Evolutionary conservation across 2,888 invertebrate genomes (phyloP).

Genomic region (Agrypnus murinus): DNA sequence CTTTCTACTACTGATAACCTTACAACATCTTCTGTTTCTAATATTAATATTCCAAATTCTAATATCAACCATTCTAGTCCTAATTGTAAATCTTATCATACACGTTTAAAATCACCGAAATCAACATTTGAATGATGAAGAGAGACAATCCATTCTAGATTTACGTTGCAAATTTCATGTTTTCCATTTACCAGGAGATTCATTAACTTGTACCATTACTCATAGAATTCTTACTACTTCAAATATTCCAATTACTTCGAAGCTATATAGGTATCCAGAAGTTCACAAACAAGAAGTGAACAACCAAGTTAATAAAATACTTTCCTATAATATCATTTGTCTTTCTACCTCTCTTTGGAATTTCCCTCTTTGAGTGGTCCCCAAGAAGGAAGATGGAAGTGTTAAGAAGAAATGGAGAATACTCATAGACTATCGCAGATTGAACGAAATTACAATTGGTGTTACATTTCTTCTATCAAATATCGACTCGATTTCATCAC

Average conservation of each 20-base stretch:
- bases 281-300: too few species aligned
- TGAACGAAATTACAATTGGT: conserved; percentile 66
- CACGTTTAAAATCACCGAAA: neutral
- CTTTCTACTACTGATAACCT: too few species aligned
- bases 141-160: conserved; percentile 50
- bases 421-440: conserved; percentile 66
- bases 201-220: conserved; percentile 53
- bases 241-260: conserved; percentile 60
- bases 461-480: conserved; percentile 65
- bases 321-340: conserved; percentile 59
- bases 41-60: too few species aligned
- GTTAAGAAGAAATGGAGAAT: conserved; percentile 62
- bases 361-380: conserved; percentile 61
- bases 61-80: too few species aligned
- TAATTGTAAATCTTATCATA: neutral
- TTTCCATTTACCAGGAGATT: conserved; percentile 56
- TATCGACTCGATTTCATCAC: conserved; percentile 64
- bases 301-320: conserved; percentile 60
- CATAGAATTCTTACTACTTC: conserved; percentile 63
- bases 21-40: too few species aligned
- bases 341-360: conserved; percentile 55
- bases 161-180: conserved; percentile 54
- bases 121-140: conserved; percentile 55
- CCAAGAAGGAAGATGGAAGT: conserved; percentile 61
- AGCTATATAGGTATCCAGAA: conserved; percentile 66